phyloP scores from a whole-genome alignment of 2,797 vertebrate genomes.

The Nothura maculosa region DNA sequence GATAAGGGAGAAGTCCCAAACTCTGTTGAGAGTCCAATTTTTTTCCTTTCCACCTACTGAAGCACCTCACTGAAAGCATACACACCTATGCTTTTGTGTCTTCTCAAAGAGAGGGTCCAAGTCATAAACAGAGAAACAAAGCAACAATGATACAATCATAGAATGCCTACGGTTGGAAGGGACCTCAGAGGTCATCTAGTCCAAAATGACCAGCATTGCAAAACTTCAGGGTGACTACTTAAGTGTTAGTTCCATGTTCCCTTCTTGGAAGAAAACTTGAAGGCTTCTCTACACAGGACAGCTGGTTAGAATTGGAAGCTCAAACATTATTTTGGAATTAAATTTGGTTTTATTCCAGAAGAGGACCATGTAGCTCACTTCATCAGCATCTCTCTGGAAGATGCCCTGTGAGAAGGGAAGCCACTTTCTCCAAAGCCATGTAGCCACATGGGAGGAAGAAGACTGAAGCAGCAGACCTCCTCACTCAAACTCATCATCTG shows the following conservation, averaged over 20 bases:
- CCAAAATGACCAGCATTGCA: too few species aligned
- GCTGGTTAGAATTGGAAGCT: neutral
- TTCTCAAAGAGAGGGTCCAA: too few species aligned
- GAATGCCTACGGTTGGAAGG: too few species aligned
- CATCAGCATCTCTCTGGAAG: neutral
- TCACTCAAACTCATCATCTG: neutral
- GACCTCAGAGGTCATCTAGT: too few species aligned
- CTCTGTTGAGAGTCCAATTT: too few species aligned
- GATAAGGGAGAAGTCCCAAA: too few species aligned
- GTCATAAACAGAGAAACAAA: too few species aligned
- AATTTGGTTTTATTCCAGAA: neutral
- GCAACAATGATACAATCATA: neutral
- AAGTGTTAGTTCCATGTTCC: neutral
- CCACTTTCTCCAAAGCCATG: neutral
- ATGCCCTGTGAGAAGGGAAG: neutral
- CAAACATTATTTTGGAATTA: neutral
- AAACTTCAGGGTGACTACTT: neutral
- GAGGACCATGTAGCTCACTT: neutral
- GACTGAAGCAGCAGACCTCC: accelerated
- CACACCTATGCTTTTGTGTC: too few species aligned
- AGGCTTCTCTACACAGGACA: neutral
- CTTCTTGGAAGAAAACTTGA: neutral
- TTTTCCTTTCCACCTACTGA: too few species aligned
- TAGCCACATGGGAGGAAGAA: neutral
- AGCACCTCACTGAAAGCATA: too few species aligned